Conservation (phyloP, 2,888 invertebrate species). For the Platycheirus albimanus region DNA sequence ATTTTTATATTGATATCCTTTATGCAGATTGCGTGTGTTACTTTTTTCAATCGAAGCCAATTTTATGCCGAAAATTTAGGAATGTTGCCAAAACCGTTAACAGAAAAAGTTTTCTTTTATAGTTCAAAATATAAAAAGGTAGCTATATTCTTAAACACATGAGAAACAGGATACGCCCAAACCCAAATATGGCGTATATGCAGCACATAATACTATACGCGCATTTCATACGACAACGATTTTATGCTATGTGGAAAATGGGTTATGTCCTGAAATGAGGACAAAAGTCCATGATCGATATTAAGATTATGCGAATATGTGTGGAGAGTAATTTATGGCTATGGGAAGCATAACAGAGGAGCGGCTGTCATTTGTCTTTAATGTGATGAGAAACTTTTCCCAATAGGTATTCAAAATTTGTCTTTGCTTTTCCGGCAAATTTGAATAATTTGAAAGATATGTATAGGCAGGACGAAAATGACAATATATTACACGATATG, state of each 20-base stretch:
- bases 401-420: constrained; percentile 20
- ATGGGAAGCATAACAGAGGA: constrained; percentile 30
- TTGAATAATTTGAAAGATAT: constrained; percentile 42
- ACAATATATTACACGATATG: constrained; percentile 4
- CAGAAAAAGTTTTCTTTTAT: constrained; percentile 11
- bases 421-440: constrained; percentile 37
- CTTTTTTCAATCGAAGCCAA: constrained; percentile 53
- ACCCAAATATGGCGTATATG: constrained; percentile 1
- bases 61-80: constrained; percentile 52
- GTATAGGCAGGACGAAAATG: neutral
- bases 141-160: neutral
- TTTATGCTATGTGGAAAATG: constrained; percentile 33
- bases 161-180: constrained; percentile 38
- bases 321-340: constrained; percentile 52
- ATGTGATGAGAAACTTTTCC: constrained; percentile 60
- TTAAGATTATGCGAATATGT: constrained; percentile 38
- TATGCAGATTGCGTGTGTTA: constrained; percentile 55
- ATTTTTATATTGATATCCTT: neutral
- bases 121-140: constrained; percentile 16
- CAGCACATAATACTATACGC: constrained; percentile 1
- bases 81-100: constrained; percentile 59
- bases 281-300: constrained; percentile 67
- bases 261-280: constrained; percentile 54
- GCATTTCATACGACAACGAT: constrained; percentile 21
- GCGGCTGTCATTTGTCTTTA: constrained; percentile 54